Evolutionary conservation across 2,888 invertebrate species (phyloP), one percentile per base, ranked within the genome.

Genomic region (Aelia acuminata): DNA sequence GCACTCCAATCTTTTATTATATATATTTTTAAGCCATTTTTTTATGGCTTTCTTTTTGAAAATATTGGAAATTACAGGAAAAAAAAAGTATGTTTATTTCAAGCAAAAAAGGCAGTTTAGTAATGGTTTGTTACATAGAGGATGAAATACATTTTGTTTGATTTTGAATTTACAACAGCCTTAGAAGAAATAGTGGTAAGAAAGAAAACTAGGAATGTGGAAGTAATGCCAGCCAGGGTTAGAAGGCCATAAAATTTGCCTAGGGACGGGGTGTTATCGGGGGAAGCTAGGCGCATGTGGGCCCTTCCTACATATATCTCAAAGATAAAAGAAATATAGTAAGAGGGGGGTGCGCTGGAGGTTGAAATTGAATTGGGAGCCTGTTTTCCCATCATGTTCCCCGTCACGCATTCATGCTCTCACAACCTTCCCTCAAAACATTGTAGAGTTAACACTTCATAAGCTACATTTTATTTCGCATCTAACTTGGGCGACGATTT

Each of bases 341-440:
- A 47, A 80, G 43, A n/a, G 43, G 80, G 13, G 39, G 43, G 80
- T 80, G 80, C 43, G 80, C 43, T 80, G 43, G 80, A 80, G 80
- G 80, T 80, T 80, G 80, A 80, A 80, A 80, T 80, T 80, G 80
- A 80, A 80, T 80, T 80, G 43, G 39, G 43, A 80, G n/a, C 39
- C 75, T 75, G 39, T 75, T 43, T 22, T 5, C 7, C 80, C 80
- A 80, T 80, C 43, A 80, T 39, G 80, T 47, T 47, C n/a, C n/a
- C 80, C 80, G 43, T 80, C 22, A 80, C 11, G 15, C 80, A 80
- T 22, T 80, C 43, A n/a, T 43, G 43, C 13, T 11, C 3, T 80
- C 22, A 3, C 75, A 80, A 22, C 13, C 75, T n/a, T 43, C 80
- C 80, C 80, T 39, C 43, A 43, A 75, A 47, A 43, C 80, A 47